These are phyloP conservation scores for Myotis planiceps DNA, from an alignment of 2,797 vertebrate genomes.

Conservation along the genomic window DNA sequence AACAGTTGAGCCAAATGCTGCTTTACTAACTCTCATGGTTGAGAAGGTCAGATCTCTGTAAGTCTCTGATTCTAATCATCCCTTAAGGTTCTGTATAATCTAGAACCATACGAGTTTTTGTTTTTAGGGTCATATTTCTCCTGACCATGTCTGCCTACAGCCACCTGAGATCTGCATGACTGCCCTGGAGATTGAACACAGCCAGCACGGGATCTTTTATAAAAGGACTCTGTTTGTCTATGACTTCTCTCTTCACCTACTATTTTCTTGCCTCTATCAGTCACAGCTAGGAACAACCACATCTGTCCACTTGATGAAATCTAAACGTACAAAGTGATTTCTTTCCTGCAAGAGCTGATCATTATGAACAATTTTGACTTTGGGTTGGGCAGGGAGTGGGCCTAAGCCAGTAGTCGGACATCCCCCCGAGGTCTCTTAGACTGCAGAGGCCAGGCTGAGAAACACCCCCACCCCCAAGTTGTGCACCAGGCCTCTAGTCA, in stretches of 20 bases:
- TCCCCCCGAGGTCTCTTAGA: no score
- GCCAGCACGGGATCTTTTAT: not conserved
- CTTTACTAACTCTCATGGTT: not conserved
- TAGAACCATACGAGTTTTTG: not conserved
- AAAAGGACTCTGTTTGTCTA: not conserved
- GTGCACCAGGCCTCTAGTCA: not conserved
- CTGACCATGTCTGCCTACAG: not conserved
- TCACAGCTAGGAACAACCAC: slow-evolving; percentile 64
- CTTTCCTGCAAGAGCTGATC: slow-evolving; percentile 53
- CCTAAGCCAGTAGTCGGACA: no score
- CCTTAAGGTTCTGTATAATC: not conserved
- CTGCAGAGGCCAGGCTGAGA: no score
- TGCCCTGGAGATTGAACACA: slow-evolving; percentile 30
- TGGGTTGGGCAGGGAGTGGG: not conserved
- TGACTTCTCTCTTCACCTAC: not conserved
- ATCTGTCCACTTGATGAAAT: slow-evolving; percentile 69
- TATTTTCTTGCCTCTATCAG: slow-evolving; percentile 64
- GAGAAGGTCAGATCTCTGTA: not conserved
- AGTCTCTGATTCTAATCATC: not conserved
- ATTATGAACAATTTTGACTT: slow-evolving; percentile 72
- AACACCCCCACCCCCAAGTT: no score
- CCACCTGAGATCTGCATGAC: slow-evolving; percentile 42
- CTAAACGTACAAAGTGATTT: slow-evolving; percentile 65
- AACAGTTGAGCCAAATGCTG: not conserved
- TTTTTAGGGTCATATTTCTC: slow-evolving; percentile 22